Base-by-base conservation (phyloP, 2,797 vertebrate genomes). In the Odontamblyopus rebecca region DNA sequence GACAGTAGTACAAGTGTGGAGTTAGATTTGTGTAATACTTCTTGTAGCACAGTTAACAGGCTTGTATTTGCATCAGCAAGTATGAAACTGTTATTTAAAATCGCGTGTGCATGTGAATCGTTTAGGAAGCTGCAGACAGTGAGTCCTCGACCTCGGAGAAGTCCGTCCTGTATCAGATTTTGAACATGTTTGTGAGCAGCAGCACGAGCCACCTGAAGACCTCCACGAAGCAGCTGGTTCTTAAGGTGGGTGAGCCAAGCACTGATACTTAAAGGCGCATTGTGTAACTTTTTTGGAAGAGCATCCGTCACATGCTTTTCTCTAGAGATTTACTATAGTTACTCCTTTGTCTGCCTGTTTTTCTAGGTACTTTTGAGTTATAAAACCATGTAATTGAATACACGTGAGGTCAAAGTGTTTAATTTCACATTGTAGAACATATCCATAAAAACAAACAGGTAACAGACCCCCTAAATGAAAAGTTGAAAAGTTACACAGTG, bases 101-200 rank as follows among this genome's bases (percentile, higher is more conserved):
- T 12, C 26, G 26, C 26, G 0, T 38, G 30, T 0, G 0, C 0
- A 0, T 54, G 70, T 6, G 66, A 60, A 65, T 77, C 0, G 67
- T 44, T 0, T 13, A 99, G 98, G 96, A 96, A 71, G 61, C 89
- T 41, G 81, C 88, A 5, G 93, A 94, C 60, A 50, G 86, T n/a
- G 94, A 95, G 15, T 88, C 92, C 0, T 50, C 82, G 0, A 83
- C 91, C 73, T 93, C 90, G 32, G 96, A 97, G 77, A 96, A 93
- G 81, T 97, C 98, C 0, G 96, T 99, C 0, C 95, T 99, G 80
- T 97, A 96, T 83, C 89, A 98, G 71, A 87, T 99, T 64, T 94
- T 99, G 86, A 96, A 97, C 92, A 99, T 99, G 97, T 96, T 97
- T 86, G 93, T 95, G 67, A 95, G 92, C 77, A 95, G 94, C 88